These are phyloP conservation scores for Rhineura floridana DNA, from an alignment of 2,113 vertebrate species.

Conservation along the genomic window DNA sequence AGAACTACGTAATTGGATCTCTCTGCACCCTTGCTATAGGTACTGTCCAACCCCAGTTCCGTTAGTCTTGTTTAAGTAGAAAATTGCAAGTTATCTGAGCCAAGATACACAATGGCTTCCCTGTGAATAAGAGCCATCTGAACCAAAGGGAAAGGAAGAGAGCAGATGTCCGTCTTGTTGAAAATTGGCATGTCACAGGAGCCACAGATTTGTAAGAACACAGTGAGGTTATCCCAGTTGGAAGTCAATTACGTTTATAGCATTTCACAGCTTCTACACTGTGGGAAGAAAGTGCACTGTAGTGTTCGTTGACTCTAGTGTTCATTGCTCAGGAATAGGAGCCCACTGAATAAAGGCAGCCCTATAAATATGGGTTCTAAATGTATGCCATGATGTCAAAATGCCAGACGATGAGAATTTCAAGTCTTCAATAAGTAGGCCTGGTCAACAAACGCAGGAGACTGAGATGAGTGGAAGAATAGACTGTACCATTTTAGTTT, in stretches of 20 bases:
- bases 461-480: neutral
- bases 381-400: neutral
- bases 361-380: neutral
- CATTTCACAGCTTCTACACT: constrained; percentile 2
- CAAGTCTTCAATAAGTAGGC: neutral
- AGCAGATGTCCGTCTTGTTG: constrained; percentile 31
- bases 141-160: neutral
- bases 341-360: constrained; percentile 14
- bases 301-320: constrained; percentile 3
- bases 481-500: neutral
- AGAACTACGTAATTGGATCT: neutral
- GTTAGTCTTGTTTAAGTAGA: neutral
- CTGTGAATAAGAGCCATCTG: constrained; percentile 1
- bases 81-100: constrained; percentile 23
- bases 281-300: neutral
- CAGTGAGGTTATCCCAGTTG: constrained; percentile 38
- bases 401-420: neutral
- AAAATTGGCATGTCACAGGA: constrained; percentile 26
- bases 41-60: neutral
- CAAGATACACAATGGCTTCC: constrained; percentile 14
- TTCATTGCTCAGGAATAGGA: neutral
- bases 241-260: constrained; percentile 35
- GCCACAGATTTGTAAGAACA: neutral
- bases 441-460: neutral
- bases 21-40: neutral